Evolutionary conservation across 2,113 vertebrate genomes (phyloP).

Genomic region (Cyprinodon tularosa): DNA sequence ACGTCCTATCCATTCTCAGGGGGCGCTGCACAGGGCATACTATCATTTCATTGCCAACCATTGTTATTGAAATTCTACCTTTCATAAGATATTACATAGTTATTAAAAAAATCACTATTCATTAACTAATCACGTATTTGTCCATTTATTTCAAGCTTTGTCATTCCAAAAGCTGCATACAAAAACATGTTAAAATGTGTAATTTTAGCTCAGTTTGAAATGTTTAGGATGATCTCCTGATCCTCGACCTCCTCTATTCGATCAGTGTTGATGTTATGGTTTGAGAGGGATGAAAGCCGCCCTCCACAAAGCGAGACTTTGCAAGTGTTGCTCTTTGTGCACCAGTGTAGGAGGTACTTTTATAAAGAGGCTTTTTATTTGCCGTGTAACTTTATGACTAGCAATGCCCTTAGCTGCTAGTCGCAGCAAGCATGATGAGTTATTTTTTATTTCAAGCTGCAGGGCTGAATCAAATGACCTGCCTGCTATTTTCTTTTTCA

Average conservation of each 20-base stretch:
- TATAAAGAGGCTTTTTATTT: constrained; percentile 29
- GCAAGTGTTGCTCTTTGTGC: constrained; percentile 31
- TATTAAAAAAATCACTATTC: constrained; percentile 4
- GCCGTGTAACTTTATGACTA: constrained; percentile 13
- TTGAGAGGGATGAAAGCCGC: constrained; percentile 30
- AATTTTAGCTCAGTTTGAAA: background rate
- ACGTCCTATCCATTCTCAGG: constrained; percentile 21
- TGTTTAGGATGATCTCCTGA: constrained; percentile 27
- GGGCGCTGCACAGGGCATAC: background rate
- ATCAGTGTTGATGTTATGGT: constrained; percentile 10
- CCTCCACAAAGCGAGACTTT: constrained; percentile 4
- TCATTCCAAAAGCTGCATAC: constrained; percentile 13
- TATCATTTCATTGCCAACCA: constrained; percentile 24
- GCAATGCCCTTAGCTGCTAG: constrained; percentile 7
- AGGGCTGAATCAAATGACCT: background rate
- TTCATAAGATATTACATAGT: constrained; percentile 15
- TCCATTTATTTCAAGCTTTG: constrained; percentile 6
- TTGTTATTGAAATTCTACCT: constrained; percentile 5
- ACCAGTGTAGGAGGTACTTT: constrained; percentile 35
- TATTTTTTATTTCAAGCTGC: constrained; percentile 6
- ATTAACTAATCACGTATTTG: background rate
- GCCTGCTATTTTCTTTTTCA: background rate
- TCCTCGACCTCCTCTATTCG: constrained; percentile 24
- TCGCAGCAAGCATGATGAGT: constrained; percentile 1
- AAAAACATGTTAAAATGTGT: background rate